These are phyloP conservation scores for Chrosomus eos DNA, from an alignment of 2,797 vertebrate species.

Conservation along the genomic window DNA sequence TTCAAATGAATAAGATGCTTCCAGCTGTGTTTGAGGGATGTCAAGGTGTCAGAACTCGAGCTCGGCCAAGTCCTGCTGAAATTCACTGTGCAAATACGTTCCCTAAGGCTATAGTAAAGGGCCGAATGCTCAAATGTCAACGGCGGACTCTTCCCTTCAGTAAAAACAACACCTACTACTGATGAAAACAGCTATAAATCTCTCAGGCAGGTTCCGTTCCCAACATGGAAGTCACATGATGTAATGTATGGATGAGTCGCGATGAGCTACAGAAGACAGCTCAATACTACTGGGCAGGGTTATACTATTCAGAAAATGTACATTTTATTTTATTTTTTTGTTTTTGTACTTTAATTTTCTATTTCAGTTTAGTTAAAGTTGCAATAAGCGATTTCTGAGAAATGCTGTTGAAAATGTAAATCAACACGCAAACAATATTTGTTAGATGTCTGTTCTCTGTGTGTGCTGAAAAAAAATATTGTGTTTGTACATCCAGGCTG, in stretches of 20 bases:
- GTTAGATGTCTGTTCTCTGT: not conserved
- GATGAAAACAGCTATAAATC: conserved; percentile 49
- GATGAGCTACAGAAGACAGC: conserved; percentile 15
- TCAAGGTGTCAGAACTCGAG: conserved; percentile 51
- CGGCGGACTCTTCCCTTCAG: conserved; percentile 41
- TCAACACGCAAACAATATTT: not conserved
- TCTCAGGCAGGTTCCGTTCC: conserved; percentile 38
- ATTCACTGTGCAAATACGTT: conserved; percentile 38
- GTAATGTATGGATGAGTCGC: conserved; percentile 21
- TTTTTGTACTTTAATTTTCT: not conserved
- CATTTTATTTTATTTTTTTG: too few species aligned
- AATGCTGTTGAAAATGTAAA: not conserved
- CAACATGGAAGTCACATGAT: conserved; percentile 15
- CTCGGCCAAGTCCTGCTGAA: conserved; percentile 39
- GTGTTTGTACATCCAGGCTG: not conserved
- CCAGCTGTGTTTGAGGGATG: conserved; percentile 54
- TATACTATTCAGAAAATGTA: not conserved
- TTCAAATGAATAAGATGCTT: conserved; percentile 46
- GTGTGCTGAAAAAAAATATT: not conserved
- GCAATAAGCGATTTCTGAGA: not conserved
- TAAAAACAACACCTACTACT: conserved; percentile 45
- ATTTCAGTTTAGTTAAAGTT: not conserved
- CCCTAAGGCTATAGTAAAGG: conserved; percentile 48
- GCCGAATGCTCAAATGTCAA: conserved; percentile 42
- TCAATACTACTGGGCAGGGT: not conserved